Evolutionary conservation across 2,888 invertebrate species (phyloP).

Genomic region (Mesopsocus fuscifrons): DNA sequence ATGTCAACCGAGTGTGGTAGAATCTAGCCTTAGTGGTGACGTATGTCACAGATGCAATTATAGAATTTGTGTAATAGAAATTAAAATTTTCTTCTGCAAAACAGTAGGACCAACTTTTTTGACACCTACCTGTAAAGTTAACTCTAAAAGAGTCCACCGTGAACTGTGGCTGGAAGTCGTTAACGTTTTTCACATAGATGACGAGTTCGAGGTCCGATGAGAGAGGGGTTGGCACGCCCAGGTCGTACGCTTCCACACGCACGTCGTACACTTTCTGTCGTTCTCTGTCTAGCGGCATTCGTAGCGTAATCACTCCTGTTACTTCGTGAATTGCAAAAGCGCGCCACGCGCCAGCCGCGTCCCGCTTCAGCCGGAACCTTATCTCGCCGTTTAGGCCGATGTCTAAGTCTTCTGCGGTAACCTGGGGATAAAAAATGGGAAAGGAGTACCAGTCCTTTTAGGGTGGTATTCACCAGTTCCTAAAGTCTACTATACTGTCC

Average conservation of each 20-base stretch:
- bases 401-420: conserved; percentile 73
- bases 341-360: conserved; percentile 62
- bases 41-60: too few relatives aligned
- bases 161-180: conserved; percentile 78
- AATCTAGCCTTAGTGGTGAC: too few relatives aligned
- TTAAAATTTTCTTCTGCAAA: too few relatives aligned
- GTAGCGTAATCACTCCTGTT: conserved; percentile 56
- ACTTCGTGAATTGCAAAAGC: conserved; percentile 63
- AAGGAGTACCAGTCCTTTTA: too few relatives aligned
- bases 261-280: conserved; percentile 78
- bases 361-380: conserved; percentile 60
- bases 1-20: too few relatives aligned
- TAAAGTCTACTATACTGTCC: too few relatives aligned
- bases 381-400: conserved; percentile 81
- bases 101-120: too few relatives aligned
- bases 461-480: too few relatives aligned
- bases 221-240: conserved; percentile 68
- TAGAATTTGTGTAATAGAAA: too few relatives aligned
- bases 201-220: conserved; percentile 75
- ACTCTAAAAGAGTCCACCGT: conserved; percentile 46
- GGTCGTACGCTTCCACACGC: conserved; percentile 74
- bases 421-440: too few relatives aligned
- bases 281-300: conserved; percentile 55
- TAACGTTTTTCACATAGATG: conserved; percentile 72
- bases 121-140: conserved; percentile 45